These are phyloP conservation scores for Clinocottus analis DNA, from an alignment of 2,113 vertebrate genomes.

Conservation along the genomic window DNA sequence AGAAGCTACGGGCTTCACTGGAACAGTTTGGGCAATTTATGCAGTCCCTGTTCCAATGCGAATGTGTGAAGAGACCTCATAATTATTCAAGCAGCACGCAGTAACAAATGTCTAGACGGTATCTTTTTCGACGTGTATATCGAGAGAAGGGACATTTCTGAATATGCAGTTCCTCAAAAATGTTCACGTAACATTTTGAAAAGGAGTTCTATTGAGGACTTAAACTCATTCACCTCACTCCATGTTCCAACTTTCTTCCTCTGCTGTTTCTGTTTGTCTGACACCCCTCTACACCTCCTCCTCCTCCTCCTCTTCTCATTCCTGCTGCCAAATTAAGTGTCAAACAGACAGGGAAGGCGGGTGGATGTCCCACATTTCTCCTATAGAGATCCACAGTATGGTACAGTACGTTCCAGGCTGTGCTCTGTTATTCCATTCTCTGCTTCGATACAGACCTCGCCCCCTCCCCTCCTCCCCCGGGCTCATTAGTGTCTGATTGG, in stretches of 20 bases:
- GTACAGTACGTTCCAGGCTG: slow-evolving; percentile 64
- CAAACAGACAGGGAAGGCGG: slow-evolving; percentile 63
- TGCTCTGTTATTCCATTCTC: slow-evolving; percentile 56
- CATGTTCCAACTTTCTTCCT: slow-evolving; percentile 23
- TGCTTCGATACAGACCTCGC: slow-evolving; percentile 17
- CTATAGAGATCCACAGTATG: slow-evolving; percentile 56
- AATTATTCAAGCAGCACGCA: neutral
- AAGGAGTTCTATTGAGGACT: neutral
- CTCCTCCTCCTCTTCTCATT: slow-evolving; percentile 53
- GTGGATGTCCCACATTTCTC: slow-evolving; percentile 69
- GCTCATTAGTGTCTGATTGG: slow-evolving; percentile 74
- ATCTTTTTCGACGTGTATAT: neutral
- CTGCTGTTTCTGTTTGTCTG: slow-evolving; percentile 54
- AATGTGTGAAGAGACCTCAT: slow-evolving; percentile 27
- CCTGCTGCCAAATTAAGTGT: slow-evolving; percentile 79
- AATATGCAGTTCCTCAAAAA: neutral
- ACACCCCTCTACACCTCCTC: slow-evolving; percentile 27
- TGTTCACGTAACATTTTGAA: neutral
- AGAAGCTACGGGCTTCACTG: neutral
- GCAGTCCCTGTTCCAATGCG: neutral
- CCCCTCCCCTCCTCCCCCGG: neutral
- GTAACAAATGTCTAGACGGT: neutral
- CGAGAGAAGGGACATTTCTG: neutral
- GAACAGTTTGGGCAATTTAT: slow-evolving; percentile 13
- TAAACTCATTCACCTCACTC: slow-evolving; percentile 29